These are phyloP conservation scores for Pelodiscus sinensis DNA, from an alignment of 2,113 vertebrate species.

Conservation along the genomic window DNA sequence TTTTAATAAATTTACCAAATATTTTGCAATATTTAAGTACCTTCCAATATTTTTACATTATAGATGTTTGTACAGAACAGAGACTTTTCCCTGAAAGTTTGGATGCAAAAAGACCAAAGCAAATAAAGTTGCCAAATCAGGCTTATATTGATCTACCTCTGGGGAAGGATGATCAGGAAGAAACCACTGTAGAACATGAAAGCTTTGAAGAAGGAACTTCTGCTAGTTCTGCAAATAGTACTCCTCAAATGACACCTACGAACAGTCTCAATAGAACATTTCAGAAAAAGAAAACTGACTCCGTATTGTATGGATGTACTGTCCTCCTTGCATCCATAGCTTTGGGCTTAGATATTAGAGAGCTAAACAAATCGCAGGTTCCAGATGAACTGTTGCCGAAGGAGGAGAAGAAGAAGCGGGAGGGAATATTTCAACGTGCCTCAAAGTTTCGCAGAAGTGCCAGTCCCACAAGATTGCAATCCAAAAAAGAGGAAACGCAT, in stretches of 20 bases:
- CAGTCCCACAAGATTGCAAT: constrained; percentile 74
- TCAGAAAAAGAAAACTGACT: constrained; percentile 84
- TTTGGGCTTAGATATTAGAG: constrained; percentile 88
- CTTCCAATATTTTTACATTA: not conserved
- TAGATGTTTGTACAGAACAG: constrained; percentile 82
- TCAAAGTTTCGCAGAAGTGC: constrained; percentile 85
- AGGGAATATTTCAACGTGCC: constrained; percentile 87
- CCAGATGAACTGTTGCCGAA: constrained; percentile 77
- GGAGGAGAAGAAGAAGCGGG: constrained; percentile 88
- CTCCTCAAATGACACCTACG: constrained; percentile 87
- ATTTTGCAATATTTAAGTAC: not conserved
- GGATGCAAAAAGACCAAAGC: constrained; percentile 91
- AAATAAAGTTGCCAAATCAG: constrained; percentile 88
- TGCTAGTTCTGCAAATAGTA: constrained; percentile 83
- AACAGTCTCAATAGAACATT: constrained; percentile 82
- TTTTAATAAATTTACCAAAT: not conserved
- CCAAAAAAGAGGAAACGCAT: constrained; percentile 78
- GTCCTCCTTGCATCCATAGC: constrained; percentile 88
- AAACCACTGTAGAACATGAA: constrained; percentile 72
- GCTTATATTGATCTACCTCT: constrained; percentile 92
- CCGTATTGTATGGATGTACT: constrained; percentile 85
- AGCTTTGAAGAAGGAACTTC: constrained; percentile 84
- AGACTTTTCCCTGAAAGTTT: constrained; percentile 75
- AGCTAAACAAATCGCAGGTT: constrained; percentile 75
- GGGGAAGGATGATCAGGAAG: constrained; percentile 88